Evolutionary conservation across 1,140 invertebrate species (phyloP).

Genomic region (Platyura marginata): DNA sequence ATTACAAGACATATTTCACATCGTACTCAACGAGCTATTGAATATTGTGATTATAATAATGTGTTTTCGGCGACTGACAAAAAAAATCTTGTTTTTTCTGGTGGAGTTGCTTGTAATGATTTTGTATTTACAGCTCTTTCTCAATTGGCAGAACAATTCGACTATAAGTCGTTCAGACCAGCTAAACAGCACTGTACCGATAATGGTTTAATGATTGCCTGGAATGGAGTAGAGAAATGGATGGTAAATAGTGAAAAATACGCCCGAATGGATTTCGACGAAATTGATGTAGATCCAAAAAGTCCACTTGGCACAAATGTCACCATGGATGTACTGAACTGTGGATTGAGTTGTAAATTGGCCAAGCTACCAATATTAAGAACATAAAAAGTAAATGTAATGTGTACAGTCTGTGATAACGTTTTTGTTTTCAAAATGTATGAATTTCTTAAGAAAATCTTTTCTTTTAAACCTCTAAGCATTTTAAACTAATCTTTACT

Average conservation of each 20-base stretch:
- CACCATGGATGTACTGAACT: conserved; percentile 28
- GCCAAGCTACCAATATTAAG: conserved; percentile 21
- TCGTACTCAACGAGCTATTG: conserved; percentile 63
- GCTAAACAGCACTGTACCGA: conserved; percentile 83
- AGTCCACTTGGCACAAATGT: conserved; percentile 36
- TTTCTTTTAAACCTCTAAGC: no score
- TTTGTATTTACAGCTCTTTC: conserved; percentile 52
- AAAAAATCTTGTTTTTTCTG: conserved; percentile 64
- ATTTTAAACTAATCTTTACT: no score
- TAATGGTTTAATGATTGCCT: conserved; percentile 99
- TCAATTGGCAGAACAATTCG: conserved; percentile 43
- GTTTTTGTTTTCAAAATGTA: no score
- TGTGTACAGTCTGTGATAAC: no score
- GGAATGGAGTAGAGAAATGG: conserved; percentile 81
- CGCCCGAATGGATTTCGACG: conserved; percentile 27
- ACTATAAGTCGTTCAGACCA: conserved; percentile 51
- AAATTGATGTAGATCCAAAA: conserved; percentile 27
- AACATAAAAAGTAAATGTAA: no score
- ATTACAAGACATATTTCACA: conserved; percentile 63
- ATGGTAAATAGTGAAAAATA: conserved; percentile 25
- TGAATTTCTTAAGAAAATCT: no score
- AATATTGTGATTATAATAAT: conserved; percentile 43
- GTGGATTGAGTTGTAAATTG: conserved; percentile 39
- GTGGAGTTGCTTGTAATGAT: conserved; percentile 88
- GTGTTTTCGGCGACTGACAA: conserved; percentile 29